Conservation (phyloP, 2,888 invertebrate species). For the Cheilosia urbana region DNA sequence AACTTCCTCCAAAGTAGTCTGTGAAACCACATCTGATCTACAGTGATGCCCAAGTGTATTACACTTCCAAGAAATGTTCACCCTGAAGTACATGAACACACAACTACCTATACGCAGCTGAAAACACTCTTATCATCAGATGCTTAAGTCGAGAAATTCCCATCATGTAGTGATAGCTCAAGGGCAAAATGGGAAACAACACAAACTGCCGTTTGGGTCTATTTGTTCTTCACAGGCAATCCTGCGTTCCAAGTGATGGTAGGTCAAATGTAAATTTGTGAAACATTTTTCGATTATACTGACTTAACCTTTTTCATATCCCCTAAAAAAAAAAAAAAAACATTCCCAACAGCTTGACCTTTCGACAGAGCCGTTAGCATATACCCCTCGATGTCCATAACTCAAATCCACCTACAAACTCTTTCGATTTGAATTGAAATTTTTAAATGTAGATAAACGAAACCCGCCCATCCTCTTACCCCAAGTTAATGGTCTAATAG, state of each 20-base stretch:
- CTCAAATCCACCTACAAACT: conserved; percentile 3
- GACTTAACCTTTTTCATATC: conserved; percentile 9
- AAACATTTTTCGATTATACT: conserved; percentile 21
- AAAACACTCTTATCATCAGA: too few species aligned
- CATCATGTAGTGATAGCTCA: too few species aligned
- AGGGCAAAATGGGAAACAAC: too few species aligned
- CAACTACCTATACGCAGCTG: too few species aligned
- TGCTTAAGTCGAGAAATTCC: too few species aligned
- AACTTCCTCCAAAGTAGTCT: too few species aligned
- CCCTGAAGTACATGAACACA: too few species aligned
- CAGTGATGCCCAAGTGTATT: too few species aligned
- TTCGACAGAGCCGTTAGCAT: neutral
- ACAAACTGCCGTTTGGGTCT: too few species aligned
- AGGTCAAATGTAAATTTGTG: conserved; percentile 12
- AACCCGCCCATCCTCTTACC: neutral
- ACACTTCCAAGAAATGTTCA: too few species aligned
- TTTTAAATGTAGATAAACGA: conserved; percentile 17
- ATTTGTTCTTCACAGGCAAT: neutral
- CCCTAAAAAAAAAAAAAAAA: neutral
- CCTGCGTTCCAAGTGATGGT: neutral
- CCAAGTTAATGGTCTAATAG: conserved; percentile 40
- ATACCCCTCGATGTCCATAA: neutral
- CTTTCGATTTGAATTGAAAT: conserved; percentile 36
- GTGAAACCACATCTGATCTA: too few species aligned
- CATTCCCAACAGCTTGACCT: neutral